These are phyloP conservation scores for Drosophila percnosoma DNA, from an alignment of 2,888 invertebrate genomes.

Conservation along the genomic window DNA sequence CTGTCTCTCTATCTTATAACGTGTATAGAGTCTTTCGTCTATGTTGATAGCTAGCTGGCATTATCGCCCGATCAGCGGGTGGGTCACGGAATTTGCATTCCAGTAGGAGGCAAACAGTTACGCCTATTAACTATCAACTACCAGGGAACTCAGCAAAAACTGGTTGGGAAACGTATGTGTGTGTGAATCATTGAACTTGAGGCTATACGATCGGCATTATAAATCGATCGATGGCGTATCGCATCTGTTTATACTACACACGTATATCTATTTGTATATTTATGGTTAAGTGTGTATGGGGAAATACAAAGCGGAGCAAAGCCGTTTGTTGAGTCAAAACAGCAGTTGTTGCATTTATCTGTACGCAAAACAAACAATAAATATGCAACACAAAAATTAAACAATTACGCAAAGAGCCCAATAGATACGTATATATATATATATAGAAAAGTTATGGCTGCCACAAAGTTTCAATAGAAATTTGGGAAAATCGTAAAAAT, in stretches of 20 bases:
- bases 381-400: constrained; percentile 32
- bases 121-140: constrained; percentile 11
- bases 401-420: constrained; percentile 8
- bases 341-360: constrained; percentile 43
- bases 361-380: constrained; percentile 32
- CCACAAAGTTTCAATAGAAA: constrained; percentile 7
- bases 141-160: constrained; percentile 4
- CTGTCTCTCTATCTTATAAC: neutral
- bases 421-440: neutral
- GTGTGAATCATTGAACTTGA: constrained; percentile 3
- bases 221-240: constrained; percentile 37
- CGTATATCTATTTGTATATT: neutral
- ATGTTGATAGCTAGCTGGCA: constrained; percentile 7
- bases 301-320: constrained; percentile 13
- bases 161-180: neutral
- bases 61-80: constrained; percentile 17
- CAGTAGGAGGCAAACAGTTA: neutral
- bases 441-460: neutral
- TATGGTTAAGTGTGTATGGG: neutral
- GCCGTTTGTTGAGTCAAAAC: constrained; percentile 26
- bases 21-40: neutral
- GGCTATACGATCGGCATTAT: constrained; percentile 41
- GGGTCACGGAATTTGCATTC: constrained; percentile 27
- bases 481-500: constrained; percentile 40
- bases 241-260: constrained; percentile 21